A percentile compares a stretch with the other conserved stretches of the same genome.
These are phyloP conservation scores for Heliothis subflexa DNA, from an alignment of 1,140 invertebrate species.

Conservation along the genomic window DNA sequence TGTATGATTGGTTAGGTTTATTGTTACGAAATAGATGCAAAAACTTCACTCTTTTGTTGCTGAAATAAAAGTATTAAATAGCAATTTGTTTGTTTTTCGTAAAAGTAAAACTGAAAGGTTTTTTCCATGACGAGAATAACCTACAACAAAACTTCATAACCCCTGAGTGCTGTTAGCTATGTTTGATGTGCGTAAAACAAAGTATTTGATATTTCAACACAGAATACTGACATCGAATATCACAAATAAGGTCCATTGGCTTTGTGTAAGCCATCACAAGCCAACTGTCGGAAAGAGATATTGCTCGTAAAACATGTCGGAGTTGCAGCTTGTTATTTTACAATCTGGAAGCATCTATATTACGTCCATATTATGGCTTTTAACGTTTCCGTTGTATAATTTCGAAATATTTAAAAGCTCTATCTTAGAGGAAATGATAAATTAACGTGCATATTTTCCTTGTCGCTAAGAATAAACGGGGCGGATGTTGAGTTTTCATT, in stretches of 20 bases:
- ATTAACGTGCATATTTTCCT: slow-evolving; percentile 16
- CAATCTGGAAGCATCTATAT: slow-evolving; percentile 13
- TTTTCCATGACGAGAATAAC: no score
- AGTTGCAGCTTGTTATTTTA: slow-evolving; percentile 9
- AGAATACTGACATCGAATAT: neutral
- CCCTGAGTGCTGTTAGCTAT: no score
- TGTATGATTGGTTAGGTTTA: neutral
- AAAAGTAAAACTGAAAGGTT: no score
- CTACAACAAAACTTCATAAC: no score
- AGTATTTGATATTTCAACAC: no score
- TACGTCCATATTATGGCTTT: neutral
- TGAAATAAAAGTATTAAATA: no score
- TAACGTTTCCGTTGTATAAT: neutral
- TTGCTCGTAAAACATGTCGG: slow-evolving; percentile 21
- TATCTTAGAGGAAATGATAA: neutral
- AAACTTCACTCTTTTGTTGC: neutral
- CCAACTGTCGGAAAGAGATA: slow-evolving; percentile 1
- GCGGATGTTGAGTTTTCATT: slow-evolving; percentile 13
- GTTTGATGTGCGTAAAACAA: no score
- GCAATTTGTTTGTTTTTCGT: no score
- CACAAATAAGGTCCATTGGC: neutral
- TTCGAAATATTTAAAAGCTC: neutral
- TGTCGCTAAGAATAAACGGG: neutral
- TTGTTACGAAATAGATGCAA: neutral
- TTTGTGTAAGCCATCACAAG: slow-evolving; percentile 16